A percentile compares a stretch with the other conserved stretches of the same genome.
Conservation (phyloP, 2,113 vertebrate genomes). For the Geococcyx californianus region DNA sequence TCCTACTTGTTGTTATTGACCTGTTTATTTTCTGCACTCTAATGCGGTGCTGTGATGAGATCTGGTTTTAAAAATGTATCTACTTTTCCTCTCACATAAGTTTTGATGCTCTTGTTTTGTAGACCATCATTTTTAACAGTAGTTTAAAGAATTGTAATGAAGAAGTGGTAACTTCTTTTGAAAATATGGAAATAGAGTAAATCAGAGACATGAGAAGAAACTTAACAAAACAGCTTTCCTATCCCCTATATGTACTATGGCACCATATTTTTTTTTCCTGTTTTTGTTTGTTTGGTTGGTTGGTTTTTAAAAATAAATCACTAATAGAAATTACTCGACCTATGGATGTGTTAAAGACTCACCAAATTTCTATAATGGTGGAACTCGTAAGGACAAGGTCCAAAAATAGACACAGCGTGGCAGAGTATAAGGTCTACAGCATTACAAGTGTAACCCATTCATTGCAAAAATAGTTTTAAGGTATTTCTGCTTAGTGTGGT, state of each 20-base stretch:
- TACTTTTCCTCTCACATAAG: background rate
- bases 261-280: background rate
- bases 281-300: no score
- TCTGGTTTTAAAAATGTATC: background rate
- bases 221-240: background rate
- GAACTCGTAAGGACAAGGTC: background rate
- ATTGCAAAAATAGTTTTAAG: background rate
- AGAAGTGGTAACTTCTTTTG: background rate
- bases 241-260: background rate
- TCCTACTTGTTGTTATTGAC: background rate
- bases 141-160: background rate
- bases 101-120: background rate
- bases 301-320: background rate
- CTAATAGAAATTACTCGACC: background rate
- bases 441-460: background rate
- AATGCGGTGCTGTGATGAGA: background rate
- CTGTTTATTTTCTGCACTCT: background rate
- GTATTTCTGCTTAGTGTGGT: background rate
- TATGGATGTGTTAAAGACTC: accelerated
- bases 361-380: background rate
- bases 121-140: background rate
- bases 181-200: background rate
- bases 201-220: background rate
- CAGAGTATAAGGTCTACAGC: background rate
- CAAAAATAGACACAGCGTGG: background rate